These are phyloP conservation scores for Microcebus ravelobensis DNA, from an alignment of 2,113 vertebrate species.

Conservation along the genomic window DNA sequence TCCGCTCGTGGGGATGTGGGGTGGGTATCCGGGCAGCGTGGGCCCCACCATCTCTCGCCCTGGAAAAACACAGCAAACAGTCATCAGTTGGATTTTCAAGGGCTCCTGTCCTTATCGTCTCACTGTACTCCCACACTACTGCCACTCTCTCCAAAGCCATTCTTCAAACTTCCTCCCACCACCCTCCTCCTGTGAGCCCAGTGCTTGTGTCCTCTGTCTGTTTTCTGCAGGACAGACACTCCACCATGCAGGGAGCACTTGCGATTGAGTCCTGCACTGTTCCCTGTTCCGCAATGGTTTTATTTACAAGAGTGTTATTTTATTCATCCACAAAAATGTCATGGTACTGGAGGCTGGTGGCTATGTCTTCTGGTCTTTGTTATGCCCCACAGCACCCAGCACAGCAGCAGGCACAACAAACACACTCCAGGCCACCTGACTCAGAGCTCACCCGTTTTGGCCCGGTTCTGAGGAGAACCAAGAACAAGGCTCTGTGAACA, in stretches of 20 bases:
- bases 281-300: background rate
- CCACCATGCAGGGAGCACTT: background rate
- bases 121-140: background rate
- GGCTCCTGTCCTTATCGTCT: background rate
- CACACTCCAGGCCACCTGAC: background rate
- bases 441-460: background rate
- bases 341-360: background rate
- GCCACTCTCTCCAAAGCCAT: background rate
- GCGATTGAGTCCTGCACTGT: too few relatives aligned
- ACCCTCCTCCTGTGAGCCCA: background rate
- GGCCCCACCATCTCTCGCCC: conserved; percentile 94
- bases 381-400: background rate
- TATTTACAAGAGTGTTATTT: background rate
- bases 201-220: background rate
- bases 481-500: background rate
- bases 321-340: background rate
- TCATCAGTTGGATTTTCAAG: background rate
- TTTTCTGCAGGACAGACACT: background rate
- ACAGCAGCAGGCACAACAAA: background rate
- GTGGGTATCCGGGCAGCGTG: conserved; percentile 94
- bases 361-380: background rate
- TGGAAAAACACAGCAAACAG: conserved; percentile 75
- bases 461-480: background rate
- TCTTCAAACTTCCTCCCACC: background rate
- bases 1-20: conserved; percentile 91